A percentile compares a stretch with the other conserved stretches of the same genome.
Evolutionary conservation across 1,140 invertebrate genomes (phyloP).

Genomic region (Antheraea mylitta): DNA sequence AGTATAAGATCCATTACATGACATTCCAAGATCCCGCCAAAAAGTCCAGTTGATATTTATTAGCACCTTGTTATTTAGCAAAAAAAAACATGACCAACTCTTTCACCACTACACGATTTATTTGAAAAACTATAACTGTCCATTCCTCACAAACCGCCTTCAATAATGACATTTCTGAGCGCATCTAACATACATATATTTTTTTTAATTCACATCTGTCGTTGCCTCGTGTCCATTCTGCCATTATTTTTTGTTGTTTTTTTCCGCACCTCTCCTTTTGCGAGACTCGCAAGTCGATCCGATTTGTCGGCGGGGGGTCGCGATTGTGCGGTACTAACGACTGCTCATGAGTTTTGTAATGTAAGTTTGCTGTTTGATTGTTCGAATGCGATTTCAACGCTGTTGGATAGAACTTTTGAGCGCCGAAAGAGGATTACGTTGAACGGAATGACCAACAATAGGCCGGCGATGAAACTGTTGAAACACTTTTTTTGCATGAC

Average conservation of each 20-base stretch:
- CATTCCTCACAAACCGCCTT: conserved; percentile 3
- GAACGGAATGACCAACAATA: conserved; percentile 11
- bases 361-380: conserved; percentile 5
- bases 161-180: conserved; percentile 5
- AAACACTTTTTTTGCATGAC: not conserved
- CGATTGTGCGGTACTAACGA: conserved; percentile 1
- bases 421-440: conserved; percentile 10
- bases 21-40: too few relatives aligned
- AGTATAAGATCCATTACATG: too few relatives aligned
- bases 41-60: too few relatives aligned
- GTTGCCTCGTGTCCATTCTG: conserved; percentile 8
- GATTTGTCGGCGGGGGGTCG: conserved; percentile 11
- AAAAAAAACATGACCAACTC: not conserved
- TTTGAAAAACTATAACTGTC: not conserved
- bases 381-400: conserved; percentile 7
- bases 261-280: not conserved
- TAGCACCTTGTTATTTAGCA: too few relatives aligned
- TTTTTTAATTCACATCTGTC: conserved; percentile 8
- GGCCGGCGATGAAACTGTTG: not conserved
- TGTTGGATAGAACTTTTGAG: conserved; percentile 2
- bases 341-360: not conserved
- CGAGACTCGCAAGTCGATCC: conserved; percentile 2
- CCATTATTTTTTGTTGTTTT: conserved; percentile 8
- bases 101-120: not conserved
- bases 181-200: not conserved